A percentile compares a stretch with the other conserved stretches of the same genome.
phyloP scores from a whole-genome alignment of 2,888 invertebrate genomes.

The Spodoptera picta region DNA sequence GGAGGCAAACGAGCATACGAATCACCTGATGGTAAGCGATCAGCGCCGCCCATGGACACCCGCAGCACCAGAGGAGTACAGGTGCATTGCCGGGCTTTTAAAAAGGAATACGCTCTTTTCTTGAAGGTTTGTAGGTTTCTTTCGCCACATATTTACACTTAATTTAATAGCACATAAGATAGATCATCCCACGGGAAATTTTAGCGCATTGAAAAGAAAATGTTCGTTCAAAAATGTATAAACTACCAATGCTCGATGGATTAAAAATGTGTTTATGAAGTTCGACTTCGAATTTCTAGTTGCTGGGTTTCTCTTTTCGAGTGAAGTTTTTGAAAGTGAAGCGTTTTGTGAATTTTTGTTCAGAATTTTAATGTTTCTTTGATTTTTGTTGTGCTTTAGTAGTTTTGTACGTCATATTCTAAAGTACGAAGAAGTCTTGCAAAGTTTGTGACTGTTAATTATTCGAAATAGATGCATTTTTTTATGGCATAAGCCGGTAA shows the following conservation, averaged over 20 bases:
- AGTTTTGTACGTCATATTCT: conserved; percentile 1
- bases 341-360: conserved; percentile 7
- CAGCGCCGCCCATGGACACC: too few relatives aligned
- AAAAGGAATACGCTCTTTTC: too few relatives aligned
- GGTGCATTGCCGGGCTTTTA: too few relatives aligned
- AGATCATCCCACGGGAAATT: conserved; percentile 34
- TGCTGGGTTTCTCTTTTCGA: conserved; percentile 1
- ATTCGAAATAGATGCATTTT: too few relatives aligned
- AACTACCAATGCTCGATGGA: conserved; percentile 29
- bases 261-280: conserved; percentile 32
- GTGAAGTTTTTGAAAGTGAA: conserved; percentile 4
- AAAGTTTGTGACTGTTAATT: too few relatives aligned
- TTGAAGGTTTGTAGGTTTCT: too few relatives aligned
- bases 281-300: conserved; percentile 1
- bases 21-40: too few relatives aligned
- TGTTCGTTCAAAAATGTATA: conserved; percentile 18
- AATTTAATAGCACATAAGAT: conserved; percentile 17
- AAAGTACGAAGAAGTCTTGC: background rate
- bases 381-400: conserved; percentile 1
- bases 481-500: too few relatives aligned
- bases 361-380: conserved; percentile 16
- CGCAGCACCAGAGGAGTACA: too few relatives aligned
- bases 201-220: conserved; percentile 26
- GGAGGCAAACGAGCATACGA: too few relatives aligned
- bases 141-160: background rate